These are phyloP conservation scores for Labeo rohita DNA, from an alignment of 2,113 vertebrate species.

Conservation along the genomic window DNA sequence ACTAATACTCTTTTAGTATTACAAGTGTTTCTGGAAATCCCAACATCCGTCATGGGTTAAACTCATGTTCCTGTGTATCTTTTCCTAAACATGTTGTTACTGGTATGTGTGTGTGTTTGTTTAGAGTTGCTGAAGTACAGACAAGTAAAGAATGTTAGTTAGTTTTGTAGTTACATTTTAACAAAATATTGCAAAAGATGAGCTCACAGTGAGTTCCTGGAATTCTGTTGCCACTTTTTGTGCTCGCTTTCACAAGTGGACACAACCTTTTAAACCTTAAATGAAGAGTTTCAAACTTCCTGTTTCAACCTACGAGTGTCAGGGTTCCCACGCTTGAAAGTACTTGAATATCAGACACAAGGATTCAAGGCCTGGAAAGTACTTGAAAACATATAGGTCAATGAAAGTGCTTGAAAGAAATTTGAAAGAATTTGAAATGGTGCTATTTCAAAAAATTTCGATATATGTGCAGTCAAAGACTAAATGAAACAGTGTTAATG, in stretches of 20 bases:
- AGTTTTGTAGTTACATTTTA: not conserved
- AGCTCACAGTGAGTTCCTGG: not conserved
- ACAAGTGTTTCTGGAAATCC: not conserved
- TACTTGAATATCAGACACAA: too few relatives aligned
- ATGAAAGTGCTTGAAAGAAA: too few relatives aligned
- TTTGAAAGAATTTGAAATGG: too few relatives aligned
- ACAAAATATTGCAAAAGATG: not conserved
- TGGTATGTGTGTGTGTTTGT: not conserved
- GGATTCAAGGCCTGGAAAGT: too few relatives aligned
- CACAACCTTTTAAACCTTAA: not conserved
- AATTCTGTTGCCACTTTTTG: not conserved
- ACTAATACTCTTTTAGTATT: not conserved
- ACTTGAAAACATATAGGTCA: too few relatives aligned
- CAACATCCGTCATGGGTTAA: not conserved
- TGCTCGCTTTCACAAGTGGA: not conserved
- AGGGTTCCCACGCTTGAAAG: too few relatives aligned
- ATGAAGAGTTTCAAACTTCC: not conserved
- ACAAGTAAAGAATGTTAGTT: not conserved
- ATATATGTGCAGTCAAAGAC: too few relatives aligned
- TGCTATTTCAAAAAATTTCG: too few relatives aligned
- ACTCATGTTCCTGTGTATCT: not conserved
- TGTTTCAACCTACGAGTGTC: not conserved
- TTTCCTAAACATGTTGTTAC: not conserved
- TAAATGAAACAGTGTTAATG: too few relatives aligned
- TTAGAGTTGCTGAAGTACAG: not conserved